A percentile compares a stretch with the other conserved stretches of the same genome.
Evolutionary conservation across 2,113 vertebrate species (phyloP).

Genomic region (Bostrychus sinensis): DNA sequence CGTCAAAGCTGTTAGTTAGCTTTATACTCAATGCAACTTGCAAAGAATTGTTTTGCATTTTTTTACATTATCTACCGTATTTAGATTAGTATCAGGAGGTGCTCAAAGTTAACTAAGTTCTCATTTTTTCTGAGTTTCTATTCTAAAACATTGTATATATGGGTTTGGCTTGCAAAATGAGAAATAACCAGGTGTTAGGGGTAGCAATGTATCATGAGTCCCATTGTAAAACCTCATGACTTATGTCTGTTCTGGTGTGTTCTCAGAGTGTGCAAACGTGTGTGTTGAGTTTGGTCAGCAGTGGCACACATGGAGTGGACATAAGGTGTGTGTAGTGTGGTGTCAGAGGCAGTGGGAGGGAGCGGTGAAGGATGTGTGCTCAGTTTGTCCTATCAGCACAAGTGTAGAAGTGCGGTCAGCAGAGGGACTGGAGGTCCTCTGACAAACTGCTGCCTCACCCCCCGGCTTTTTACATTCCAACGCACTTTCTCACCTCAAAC

Average conservation of each 20-base stretch:
- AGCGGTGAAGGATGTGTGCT: conserved; percentile 68
- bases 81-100: too few species aligned
- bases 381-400: conserved; percentile 70
- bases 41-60: too few species aligned
- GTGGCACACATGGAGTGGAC: conserved; percentile 53
- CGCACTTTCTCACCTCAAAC: conserved; percentile 22
- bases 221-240: too few species aligned
- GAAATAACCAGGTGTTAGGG: too few species aligned
- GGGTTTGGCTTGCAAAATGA: too few species aligned
- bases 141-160: too few species aligned
- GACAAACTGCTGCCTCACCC: conserved; percentile 57
- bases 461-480: conserved; percentile 8
- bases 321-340: conserved; percentile 66
- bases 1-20: too few species aligned
- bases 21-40: too few species aligned
- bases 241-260: conserved; percentile 17
- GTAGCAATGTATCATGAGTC: too few species aligned
- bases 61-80: too few species aligned
- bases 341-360: conserved; percentile 69
- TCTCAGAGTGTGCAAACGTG: conserved; percentile 48
- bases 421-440: conserved; percentile 39
- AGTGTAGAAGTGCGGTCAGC: conserved; percentile 53
- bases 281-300: conserved; percentile 64
- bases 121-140: too few species aligned
- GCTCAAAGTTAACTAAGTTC: too few species aligned